phyloP scores from a whole-genome alignment of 2,888 invertebrate genomes.

The Cephus rjabovi region DNA sequence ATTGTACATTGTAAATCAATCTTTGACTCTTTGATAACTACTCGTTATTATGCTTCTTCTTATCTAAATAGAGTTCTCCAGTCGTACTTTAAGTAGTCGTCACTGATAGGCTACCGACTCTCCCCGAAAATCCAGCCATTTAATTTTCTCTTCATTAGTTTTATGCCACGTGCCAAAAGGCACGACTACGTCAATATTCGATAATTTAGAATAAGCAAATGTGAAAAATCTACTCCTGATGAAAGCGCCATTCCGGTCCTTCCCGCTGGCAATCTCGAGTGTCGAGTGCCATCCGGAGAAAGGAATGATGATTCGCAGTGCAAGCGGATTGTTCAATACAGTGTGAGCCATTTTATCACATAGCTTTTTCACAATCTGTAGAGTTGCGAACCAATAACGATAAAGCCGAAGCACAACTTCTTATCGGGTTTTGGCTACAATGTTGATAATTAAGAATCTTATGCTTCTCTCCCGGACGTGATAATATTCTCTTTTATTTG shows the following conservation, averaged over 20 bases:
- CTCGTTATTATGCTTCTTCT: conserved; percentile 9
- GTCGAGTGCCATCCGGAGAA: neutral
- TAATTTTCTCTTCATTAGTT: conserved; percentile 16
- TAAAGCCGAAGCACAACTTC: neutral
- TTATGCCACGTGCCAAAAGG: conserved; percentile 1
- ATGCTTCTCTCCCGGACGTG: neutral
- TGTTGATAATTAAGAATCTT: neutral
- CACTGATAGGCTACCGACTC: conserved; percentile 8
- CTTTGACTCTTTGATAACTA: conserved; percentile 38
- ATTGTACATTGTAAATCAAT: conserved; percentile 46
- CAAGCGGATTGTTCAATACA: neutral
- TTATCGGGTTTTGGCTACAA: neutral
- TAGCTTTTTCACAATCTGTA: neutral
- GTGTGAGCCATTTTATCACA: neutral
- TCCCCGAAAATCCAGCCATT: conserved; percentile 12
- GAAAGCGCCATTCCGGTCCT: neutral
- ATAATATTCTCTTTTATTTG: neutral
- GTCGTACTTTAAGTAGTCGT: conserved; percentile 38
- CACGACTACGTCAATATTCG: neutral
- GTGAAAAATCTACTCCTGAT: neutral
- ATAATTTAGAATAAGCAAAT: neutral
- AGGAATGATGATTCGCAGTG: neutral
- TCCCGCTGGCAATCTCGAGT: neutral
- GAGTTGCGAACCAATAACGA: neutral
- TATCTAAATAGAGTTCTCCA: conserved; percentile 32